Evolutionary conservation across 2,888 invertebrate species (phyloP).

Genomic region (Amphiduros pacificus): DNA sequence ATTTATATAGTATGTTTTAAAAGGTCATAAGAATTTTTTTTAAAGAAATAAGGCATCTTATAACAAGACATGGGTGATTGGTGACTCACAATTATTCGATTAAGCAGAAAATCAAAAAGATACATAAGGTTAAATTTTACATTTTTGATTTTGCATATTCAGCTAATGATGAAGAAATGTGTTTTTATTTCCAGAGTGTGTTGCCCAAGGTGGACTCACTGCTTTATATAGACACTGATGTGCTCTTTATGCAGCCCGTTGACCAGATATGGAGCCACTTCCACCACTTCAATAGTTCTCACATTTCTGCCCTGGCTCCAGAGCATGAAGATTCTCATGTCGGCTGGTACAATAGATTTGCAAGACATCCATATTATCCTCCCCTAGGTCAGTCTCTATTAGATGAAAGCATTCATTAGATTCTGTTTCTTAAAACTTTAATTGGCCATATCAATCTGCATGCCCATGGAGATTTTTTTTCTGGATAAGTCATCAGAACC

Average conservation of each 20-base stretch:
- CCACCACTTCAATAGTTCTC: slow-evolving; percentile 76
- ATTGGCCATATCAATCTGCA: too few relatives aligned
- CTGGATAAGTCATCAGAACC: background rate
- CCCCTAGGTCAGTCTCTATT: slow-evolving; percentile 68
- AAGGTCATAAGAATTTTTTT: too few relatives aligned
- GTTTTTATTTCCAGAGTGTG: too few relatives aligned
- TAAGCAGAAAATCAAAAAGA: too few relatives aligned
- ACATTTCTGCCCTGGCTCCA: slow-evolving; percentile 83
- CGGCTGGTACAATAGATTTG: slow-evolving; percentile 95
- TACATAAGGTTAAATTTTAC: too few relatives aligned
- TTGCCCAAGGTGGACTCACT: slow-evolving; percentile 79
- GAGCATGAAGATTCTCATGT: slow-evolving; percentile 89
- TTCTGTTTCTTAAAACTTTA: background rate
- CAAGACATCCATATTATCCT: slow-evolving; percentile 91
- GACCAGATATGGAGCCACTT: slow-evolving; percentile 85
- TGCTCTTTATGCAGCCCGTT: slow-evolving; percentile 81
- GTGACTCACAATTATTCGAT: too few relatives aligned
- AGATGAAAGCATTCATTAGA: background rate
- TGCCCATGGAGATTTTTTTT: background rate
- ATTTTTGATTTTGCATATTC: too few relatives aligned
- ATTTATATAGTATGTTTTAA: too few relatives aligned
- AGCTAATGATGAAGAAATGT: too few relatives aligned
- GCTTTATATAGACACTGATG: slow-evolving; percentile 91
- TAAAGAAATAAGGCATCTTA: too few relatives aligned
- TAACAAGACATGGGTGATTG: too few relatives aligned